Percentiles rank a stretch among this genome's conserved stretches.
phyloP scores from a whole-genome alignment of 2,797 vertebrate species.

The Rallus crepitans region DNA sequence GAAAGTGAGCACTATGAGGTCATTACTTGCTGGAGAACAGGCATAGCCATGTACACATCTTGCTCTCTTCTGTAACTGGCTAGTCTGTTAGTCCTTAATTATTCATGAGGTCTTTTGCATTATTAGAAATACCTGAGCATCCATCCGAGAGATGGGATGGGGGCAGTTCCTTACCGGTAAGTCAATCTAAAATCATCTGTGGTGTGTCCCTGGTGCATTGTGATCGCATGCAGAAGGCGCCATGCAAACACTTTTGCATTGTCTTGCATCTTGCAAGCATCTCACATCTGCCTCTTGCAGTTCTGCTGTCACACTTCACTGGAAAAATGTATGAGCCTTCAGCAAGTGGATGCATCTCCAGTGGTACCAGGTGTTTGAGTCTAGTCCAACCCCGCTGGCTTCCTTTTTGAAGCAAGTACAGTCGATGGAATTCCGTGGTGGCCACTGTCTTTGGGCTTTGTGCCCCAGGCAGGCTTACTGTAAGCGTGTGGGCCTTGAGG shows the following conservation, averaged over 20 bases:
- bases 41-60: background rate
- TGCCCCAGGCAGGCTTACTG: background rate
- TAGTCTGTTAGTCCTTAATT: background rate
- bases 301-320: background rate
- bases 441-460: background rate
- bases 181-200: background rate
- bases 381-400: background rate
- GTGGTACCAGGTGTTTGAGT: background rate
- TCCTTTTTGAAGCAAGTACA: background rate
- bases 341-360: background rate
- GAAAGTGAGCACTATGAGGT: background rate
- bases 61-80: background rate
- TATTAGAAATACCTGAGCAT: background rate
- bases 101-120: rapidly evolving
- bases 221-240: background rate
- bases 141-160: background rate
- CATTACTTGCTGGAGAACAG: background rate
- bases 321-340: background rate
- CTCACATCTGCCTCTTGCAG: background rate
- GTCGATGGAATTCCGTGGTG: background rate
- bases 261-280: background rate
- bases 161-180: background rate
- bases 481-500: background rate
- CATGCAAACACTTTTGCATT: background rate
- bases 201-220: background rate